These are phyloP conservation scores for Drosophila biarmipes DNA, from an alignment of 1,140 invertebrate genomes.

Conservation along the genomic window DNA sequence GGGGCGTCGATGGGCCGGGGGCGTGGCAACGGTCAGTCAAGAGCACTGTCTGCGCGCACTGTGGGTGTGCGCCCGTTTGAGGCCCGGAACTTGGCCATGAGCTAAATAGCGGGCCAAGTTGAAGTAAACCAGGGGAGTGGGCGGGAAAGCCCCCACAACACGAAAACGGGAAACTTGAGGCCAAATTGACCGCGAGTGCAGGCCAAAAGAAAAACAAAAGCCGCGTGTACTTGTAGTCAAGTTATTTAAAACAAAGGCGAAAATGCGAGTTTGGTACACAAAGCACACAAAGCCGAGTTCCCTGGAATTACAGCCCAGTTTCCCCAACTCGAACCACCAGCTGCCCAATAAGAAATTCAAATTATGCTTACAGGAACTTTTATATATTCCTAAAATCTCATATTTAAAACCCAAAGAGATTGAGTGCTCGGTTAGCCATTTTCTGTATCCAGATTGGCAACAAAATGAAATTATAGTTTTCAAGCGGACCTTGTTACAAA, in stretches of 20 bases:
- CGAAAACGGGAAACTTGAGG: conserved; percentile 61
- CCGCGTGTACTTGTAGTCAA: conserved; percentile 57
- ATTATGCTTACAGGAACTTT: conserved; percentile 3
- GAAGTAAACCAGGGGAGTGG: conserved; percentile 29
- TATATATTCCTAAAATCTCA: background rate
- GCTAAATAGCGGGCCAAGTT: conserved; percentile 67
- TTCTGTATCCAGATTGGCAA: background rate
- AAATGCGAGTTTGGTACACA: conserved; percentile 32
- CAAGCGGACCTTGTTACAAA: background rate
- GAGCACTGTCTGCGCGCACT: conserved; percentile 22
- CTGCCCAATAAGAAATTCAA: conserved; percentile 5
- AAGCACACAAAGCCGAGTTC: conserved; percentile 7
- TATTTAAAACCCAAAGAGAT: background rate
- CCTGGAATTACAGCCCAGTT: conserved; percentile 12
- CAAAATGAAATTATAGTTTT: background rate
- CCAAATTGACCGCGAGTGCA: conserved; percentile 70
- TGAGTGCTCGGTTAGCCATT: background rate
- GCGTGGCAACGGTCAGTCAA: conserved; percentile 46
- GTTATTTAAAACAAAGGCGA: conserved; percentile 35
- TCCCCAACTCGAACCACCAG: conserved; percentile 1
- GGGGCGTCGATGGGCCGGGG: background rate
- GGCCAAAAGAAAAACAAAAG: conserved; percentile 67
- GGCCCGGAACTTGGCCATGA: conserved; percentile 55
- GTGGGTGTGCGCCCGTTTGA: conserved; percentile 5
- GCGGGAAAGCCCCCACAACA: conserved; percentile 26